These are phyloP conservation scores for Ascaphus truei DNA, from an alignment of 2,113 vertebrate species.

Conservation along the genomic window DNA sequence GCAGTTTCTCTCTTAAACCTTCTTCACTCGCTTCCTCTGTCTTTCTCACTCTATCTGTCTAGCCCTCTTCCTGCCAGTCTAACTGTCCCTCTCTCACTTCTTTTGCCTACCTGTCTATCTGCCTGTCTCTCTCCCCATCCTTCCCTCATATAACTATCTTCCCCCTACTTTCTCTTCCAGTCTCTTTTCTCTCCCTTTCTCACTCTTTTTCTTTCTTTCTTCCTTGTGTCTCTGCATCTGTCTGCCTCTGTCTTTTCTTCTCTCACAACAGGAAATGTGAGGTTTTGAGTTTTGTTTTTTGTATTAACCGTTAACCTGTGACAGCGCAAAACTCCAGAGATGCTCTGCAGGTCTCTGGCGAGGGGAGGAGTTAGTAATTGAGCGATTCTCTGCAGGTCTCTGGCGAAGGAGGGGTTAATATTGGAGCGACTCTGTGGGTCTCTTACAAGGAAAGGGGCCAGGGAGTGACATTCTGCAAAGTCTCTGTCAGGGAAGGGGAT, in stretches of 20 bases:
- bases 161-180: not conserved
- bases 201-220: not conserved
- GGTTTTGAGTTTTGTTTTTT: not conserved
- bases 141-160: not conserved
- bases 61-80: not conserved
- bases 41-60: not conserved
- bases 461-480: too few species aligned
- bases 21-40: not conserved
- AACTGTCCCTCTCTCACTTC: not conserved
- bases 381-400: too few species aligned
- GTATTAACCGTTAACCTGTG: not conserved
- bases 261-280: constrained; percentile 24
- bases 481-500: too few species aligned
- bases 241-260: constrained; percentile 18
- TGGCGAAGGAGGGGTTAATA: not conserved
- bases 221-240: not conserved
- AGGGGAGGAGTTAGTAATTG: not conserved
- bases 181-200: not conserved
- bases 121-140: not conserved
- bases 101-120: not conserved
- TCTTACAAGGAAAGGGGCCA: too few species aligned
- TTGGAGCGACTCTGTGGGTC: too few species aligned
- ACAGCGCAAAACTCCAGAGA: not conserved
- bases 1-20: not conserved
- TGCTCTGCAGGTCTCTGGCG: not conserved